A percentile compares a stretch with the other conserved stretches of the same genome.
Conservation (phyloP, 2,888 invertebrate genomes). For the Ariolimax columbianus region DNA sequence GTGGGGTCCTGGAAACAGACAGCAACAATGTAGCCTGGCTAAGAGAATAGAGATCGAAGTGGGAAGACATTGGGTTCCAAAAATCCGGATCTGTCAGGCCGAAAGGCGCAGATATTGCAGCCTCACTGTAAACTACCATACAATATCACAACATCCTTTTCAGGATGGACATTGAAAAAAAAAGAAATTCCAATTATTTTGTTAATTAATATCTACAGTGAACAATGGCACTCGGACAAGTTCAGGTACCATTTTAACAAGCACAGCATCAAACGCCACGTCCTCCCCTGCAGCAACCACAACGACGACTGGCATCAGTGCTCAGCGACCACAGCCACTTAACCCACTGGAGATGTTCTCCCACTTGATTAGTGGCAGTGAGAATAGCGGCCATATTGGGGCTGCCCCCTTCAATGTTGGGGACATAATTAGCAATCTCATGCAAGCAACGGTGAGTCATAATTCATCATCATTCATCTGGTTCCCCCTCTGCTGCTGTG, state of each 20-base stretch:
- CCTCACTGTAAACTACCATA: too few relatives aligned
- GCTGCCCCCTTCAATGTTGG: neutral
- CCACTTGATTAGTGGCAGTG: neutral
- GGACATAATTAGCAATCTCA: constrained; percentile 17
- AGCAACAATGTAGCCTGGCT: too few relatives aligned
- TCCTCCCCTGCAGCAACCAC: neutral
- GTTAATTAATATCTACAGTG: neutral
- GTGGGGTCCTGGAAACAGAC: too few relatives aligned
- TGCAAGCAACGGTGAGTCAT: constrained; percentile 18
- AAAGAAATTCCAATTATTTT: too few relatives aligned
- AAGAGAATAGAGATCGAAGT: too few relatives aligned
- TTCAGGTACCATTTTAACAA: constrained; percentile 91
- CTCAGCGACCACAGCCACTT: neutral
- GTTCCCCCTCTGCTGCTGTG: neutral
- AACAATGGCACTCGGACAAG: constrained; percentile 79
- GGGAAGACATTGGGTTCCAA: too few relatives aligned
- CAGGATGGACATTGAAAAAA: too few relatives aligned
- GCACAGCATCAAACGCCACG: constrained; percentile 80
- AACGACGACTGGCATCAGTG: neutral
- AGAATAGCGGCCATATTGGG: neutral
- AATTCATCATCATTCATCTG: neutral
- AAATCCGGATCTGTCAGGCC: too few relatives aligned
- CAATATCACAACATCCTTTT: too few relatives aligned
- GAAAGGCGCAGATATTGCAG: too few relatives aligned
- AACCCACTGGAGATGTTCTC: constrained; percentile 47